Evolutionary conservation across 2,888 invertebrate genomes (phyloP).

Genomic region (Amiota minor): DNA sequence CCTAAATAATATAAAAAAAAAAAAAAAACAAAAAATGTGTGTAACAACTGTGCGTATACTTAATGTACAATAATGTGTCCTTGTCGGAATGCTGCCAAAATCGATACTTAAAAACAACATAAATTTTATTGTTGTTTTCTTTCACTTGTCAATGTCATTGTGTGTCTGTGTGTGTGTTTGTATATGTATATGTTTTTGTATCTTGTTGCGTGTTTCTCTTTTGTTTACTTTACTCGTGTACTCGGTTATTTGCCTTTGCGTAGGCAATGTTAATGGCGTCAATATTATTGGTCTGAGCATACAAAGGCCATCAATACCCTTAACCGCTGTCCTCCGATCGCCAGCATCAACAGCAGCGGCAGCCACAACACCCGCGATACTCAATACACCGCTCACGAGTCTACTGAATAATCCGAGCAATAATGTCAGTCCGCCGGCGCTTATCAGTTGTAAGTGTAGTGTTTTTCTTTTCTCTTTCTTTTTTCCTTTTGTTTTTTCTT

Average conservation of each 20-base stretch:
- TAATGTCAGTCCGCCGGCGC: slow-evolving; percentile 46
- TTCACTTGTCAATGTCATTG: not conserved
- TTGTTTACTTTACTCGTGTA: slow-evolving; percentile 32
- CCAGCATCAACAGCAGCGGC: slow-evolving; percentile 63
- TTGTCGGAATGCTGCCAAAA: slow-evolving; percentile 15
- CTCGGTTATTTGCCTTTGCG: slow-evolving; percentile 39
- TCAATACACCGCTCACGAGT: slow-evolving; percentile 23
- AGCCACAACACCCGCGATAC: slow-evolving; percentile 49
- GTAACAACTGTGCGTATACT: slow-evolving; percentile 7
- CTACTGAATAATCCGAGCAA: not conserved
- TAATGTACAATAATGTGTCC: slow-evolving; percentile 38
- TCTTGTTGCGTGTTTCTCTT: slow-evolving; percentile 22
- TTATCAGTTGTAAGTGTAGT: slow-evolving; percentile 70
- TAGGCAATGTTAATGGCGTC: slow-evolving; percentile 82
- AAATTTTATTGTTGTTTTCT: too few relatives aligned
- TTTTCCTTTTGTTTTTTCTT: not conserved
- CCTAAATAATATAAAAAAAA: too few relatives aligned
- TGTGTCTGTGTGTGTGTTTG: slow-evolving; percentile 23
- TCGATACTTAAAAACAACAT: too few relatives aligned
- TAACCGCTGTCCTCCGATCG: slow-evolving; percentile 67
- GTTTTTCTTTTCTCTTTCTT: not conserved
- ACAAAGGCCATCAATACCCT: slow-evolving; percentile 75
- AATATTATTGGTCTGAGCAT: slow-evolving; percentile 79
- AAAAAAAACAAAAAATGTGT: not conserved
- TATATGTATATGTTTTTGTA: slow-evolving; percentile 34